These are phyloP conservation scores for Brenthis daphne DNA, from an alignment of 2,888 invertebrate species.

Conservation along the genomic window DNA sequence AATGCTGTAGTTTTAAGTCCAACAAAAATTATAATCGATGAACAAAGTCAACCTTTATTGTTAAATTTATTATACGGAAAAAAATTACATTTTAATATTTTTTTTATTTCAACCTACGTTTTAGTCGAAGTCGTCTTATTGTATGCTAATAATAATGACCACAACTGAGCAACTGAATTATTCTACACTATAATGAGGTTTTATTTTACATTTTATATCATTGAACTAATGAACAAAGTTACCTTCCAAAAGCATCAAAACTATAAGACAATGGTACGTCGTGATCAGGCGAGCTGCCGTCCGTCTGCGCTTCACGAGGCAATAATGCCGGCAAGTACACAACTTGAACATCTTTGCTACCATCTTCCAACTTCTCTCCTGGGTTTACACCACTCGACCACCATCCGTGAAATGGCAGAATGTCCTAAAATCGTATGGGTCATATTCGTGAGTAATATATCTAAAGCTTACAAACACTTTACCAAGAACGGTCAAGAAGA, in stretches of 20 bases:
- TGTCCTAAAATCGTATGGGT: constrained; percentile 51
- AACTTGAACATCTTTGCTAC: constrained; percentile 80
- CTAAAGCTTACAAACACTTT: constrained; percentile 3
- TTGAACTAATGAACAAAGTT: constrained; percentile 33
- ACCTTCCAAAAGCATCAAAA: constrained; percentile 85
- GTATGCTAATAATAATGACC: not conserved
- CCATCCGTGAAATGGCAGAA: constrained; percentile 56
- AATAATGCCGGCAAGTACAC: constrained; percentile 82
- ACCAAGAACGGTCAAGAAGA: constrained; percentile 6
- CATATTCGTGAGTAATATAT: constrained; percentile 3
- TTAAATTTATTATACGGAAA: not conserved
- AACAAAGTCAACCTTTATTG: too few species aligned
- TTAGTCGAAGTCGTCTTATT: not conserved
- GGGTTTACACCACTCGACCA: constrained; percentile 42
- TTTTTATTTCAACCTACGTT: not conserved
- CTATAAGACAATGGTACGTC: constrained; percentile 79
- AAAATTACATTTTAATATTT: not conserved
- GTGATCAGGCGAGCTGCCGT: constrained; percentile 52
- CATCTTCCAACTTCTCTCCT: constrained; percentile 18
- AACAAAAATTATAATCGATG: too few species aligned
- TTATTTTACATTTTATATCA: not conserved
- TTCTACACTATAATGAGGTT: not conserved
- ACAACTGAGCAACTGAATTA: not conserved
- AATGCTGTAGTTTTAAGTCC: too few species aligned
- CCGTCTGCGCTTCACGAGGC: constrained; percentile 69